These are phyloP conservation scores for Poicephalus meyeri DNA, from an alignment of 2,113 vertebrate genomes.

Conservation along the genomic window DNA sequence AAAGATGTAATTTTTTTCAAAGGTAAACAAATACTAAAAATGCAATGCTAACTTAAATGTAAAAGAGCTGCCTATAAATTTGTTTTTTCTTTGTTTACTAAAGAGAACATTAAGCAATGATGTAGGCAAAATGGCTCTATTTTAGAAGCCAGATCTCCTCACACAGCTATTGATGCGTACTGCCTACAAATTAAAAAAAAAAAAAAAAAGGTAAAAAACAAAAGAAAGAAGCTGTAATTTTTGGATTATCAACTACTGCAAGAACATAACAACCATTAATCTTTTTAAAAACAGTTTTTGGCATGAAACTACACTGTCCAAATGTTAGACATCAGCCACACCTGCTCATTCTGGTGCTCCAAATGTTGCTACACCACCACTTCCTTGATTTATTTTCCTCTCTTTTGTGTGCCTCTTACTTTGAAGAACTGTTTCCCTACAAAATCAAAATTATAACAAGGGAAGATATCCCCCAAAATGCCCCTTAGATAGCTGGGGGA, in stretches of 20 bases:
- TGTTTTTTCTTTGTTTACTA: not conserved
- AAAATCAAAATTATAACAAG: not conserved
- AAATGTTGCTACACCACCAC: not conserved
- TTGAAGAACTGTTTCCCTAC: not conserved
- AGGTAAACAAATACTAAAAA: not conserved
- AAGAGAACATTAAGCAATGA: not conserved
- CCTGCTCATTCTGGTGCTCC: not conserved
- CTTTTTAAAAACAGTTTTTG: not conserved
- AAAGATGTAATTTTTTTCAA: not conserved
- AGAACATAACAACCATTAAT: not conserved
- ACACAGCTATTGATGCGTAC: not conserved
- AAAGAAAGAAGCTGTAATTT: not conserved
- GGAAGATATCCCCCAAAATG: not conserved
- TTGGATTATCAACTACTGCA: not conserved
- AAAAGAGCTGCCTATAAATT: not conserved
- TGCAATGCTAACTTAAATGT: not conserved
- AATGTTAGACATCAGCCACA: not conserved
- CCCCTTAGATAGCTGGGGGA: not conserved
- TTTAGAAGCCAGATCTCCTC: not conserved
- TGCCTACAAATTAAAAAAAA: not conserved
- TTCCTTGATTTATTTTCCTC: not conserved
- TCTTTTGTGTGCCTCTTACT: not conserved
- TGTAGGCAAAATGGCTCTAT: not conserved
- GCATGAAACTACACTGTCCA: not conserved
- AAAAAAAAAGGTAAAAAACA: not conserved